Conservation (phyloP, 2,888 invertebrate species). For the Drosophila limbata region DNA sequence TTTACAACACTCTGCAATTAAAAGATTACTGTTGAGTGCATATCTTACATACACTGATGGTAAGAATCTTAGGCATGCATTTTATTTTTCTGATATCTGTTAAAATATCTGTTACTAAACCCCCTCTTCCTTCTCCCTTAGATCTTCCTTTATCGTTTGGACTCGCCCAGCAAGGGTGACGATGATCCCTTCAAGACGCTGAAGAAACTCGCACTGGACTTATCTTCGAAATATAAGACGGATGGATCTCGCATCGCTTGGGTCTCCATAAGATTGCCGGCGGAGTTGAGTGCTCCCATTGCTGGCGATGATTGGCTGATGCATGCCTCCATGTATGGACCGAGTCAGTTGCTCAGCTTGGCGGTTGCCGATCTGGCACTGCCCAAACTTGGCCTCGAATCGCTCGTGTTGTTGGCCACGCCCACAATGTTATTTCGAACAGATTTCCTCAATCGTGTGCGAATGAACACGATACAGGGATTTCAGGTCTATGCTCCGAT, state of each 20-base stretch:
- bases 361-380: constrained; percentile 89
- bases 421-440: constrained; percentile 90
- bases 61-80: background rate
- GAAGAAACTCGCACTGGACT: constrained; percentile 88
- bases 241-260: constrained; percentile 89
- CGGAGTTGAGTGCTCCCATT: constrained; percentile 66
- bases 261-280: constrained; percentile 89
- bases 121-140: constrained; percentile 54
- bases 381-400: constrained; percentile 90
- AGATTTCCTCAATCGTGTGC: constrained; percentile 96
- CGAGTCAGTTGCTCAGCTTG: constrained; percentile 83
- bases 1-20: constrained; percentile 17
- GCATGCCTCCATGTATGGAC: constrained; percentile 84
- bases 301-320: constrained; percentile 75
- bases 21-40: background rate
- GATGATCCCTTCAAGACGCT: constrained; percentile 88
- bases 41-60: background rate
- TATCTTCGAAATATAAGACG: constrained; percentile 89
- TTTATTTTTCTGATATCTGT: background rate
- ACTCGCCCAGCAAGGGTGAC: constrained; percentile 88
- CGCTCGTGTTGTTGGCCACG: constrained; percentile 89
- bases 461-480: constrained; percentile 96
- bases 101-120: background rate
- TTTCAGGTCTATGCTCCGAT: constrained; percentile 97
- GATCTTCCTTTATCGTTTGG: constrained; percentile 89